phyloP scores from a whole-genome alignment of 1,140 invertebrate species.

The Drosophila paulistorum region DNA sequence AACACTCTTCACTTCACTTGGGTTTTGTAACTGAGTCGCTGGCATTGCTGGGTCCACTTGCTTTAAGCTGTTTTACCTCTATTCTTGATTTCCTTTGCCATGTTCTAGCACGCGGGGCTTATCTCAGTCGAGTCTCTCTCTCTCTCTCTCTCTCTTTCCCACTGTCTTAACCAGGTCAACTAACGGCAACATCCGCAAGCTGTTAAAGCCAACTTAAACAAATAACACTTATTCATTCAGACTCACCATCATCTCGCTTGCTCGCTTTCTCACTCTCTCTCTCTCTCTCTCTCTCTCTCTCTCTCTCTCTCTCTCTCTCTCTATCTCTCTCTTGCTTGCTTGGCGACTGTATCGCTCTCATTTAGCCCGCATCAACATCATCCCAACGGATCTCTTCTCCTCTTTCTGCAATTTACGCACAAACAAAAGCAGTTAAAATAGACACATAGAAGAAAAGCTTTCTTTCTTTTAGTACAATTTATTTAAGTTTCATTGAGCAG shows the following conservation, averaged over 20 bases:
- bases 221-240: constrained; percentile 69
- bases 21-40: not conserved
- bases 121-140: constrained; percentile 29
- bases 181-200: constrained; percentile 75
- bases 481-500: constrained; percentile 35
- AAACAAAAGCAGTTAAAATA: constrained; percentile 29
- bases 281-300: constrained; percentile 12
- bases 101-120: constrained; percentile 40
- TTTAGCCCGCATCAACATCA: constrained; percentile 44
- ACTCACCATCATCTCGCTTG: constrained; percentile 28
- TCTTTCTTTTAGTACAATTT: constrained; percentile 57
- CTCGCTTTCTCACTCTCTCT: constrained; percentile 11
- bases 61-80: constrained; percentile 16
- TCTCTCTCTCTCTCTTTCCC: not conserved
- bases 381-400: constrained; percentile 1
- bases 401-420: constrained; percentile 52
- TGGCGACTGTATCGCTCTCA: not conserved
- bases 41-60: not conserved
- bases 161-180: constrained; percentile 71
- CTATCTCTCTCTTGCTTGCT: constrained; percentile 10
- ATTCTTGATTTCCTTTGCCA: constrained; percentile 13
- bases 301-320: constrained; percentile 11
- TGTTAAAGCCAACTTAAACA: constrained; percentile 76
- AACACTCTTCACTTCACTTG: constrained; percentile 13
- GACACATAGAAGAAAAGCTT: constrained; percentile 32